Conservation (phyloP, 1,140 invertebrate species). For the Lordiphosa clarofinis region DNA sequence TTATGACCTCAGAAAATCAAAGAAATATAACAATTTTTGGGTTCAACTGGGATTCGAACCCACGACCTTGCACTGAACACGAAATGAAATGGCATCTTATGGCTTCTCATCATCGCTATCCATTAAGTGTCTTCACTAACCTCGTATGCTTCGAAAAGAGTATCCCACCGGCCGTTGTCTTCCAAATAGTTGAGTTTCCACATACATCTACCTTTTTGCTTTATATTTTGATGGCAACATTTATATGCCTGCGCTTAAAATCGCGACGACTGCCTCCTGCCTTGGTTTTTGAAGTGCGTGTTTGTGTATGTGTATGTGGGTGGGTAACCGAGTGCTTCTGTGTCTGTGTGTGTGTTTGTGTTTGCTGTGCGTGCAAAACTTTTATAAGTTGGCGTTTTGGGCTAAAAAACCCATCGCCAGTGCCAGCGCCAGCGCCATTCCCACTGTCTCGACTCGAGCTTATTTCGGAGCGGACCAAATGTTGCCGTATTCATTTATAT, state of each 20-base stretch:
- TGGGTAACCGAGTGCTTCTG: conserved; percentile 11
- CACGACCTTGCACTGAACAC: too few relatives aligned
- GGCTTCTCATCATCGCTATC: too few relatives aligned
- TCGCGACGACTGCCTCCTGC: conserved; percentile 56
- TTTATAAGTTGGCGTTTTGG: conserved; percentile 59
- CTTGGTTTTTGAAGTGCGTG: conserved; percentile 20
- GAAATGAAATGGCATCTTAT: too few relatives aligned
- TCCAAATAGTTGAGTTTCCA: conserved; percentile 18
- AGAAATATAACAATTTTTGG: too few relatives aligned
- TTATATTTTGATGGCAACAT: conserved; percentile 57
- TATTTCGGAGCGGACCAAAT: conserved; percentile 44
- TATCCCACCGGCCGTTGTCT: conserved; percentile 11
- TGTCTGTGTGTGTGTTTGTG: too few relatives aligned
- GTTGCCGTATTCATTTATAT: conserved; percentile 74
- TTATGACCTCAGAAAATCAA: too few relatives aligned
- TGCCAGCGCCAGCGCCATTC: conserved; percentile 40
- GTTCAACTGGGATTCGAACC: too few relatives aligned
- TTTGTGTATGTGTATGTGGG: conserved; percentile 17
- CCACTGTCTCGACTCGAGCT: conserved; percentile 58
- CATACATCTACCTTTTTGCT: conserved; percentile 24
- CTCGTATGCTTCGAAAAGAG: conserved; percentile 10
- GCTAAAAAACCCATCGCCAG: conserved; percentile 59
- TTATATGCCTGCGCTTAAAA: conserved; percentile 62
- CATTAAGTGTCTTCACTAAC: too few relatives aligned
- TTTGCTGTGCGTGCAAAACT: conserved; percentile 63